These are phyloP conservation scores for Aspiorhynchus laticeps DNA, from an alignment of 2,113 vertebrate species.

Conservation along the genomic window DNA sequence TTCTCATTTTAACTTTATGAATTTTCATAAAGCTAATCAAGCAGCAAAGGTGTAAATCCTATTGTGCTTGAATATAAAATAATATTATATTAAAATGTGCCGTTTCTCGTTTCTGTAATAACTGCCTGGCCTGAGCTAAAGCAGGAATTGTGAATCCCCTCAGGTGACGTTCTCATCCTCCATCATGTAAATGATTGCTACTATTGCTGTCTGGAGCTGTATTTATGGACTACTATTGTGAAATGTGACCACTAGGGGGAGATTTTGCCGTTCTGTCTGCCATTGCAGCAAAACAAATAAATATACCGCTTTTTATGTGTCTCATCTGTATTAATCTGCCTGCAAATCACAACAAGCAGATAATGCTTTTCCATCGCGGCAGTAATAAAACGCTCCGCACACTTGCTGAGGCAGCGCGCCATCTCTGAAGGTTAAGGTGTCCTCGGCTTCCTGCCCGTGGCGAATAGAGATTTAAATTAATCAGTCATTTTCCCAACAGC, in stretches of 20 bases:
- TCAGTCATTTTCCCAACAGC: slow-evolving; percentile 23
- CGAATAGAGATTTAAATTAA: slow-evolving; percentile 29
- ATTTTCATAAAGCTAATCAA: neutral
- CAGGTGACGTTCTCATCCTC: slow-evolving; percentile 2
- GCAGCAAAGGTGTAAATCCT: neutral
- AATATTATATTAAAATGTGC: slow-evolving; percentile 7
- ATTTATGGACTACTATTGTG: neutral
- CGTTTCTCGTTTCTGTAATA: neutral
- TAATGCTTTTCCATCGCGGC: slow-evolving; percentile 10
- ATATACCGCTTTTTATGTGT: neutral
- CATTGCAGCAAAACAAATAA: slow-evolving; percentile 14
- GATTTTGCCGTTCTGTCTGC: neutral
- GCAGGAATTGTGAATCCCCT: slow-evolving; percentile 18
- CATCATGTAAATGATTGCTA: slow-evolving; percentile 48
- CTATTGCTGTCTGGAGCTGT: slow-evolving; percentile 23
- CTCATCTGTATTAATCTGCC: slow-evolving; percentile 40
- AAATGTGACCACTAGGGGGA: slow-evolving; percentile 51
- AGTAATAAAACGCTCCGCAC: slow-evolving; percentile 11
- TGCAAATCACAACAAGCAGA: slow-evolving; percentile 38
- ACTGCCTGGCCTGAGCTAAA: slow-evolving; percentile 14
- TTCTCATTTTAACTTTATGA: neutral
- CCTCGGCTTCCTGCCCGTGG: slow-evolving; percentile 12
- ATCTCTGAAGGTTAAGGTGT: slow-evolving; percentile 29
- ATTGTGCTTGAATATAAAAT: neutral
- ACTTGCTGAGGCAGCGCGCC: neutral